These are phyloP conservation scores for Corynorhinus townsendii DNA, from an alignment of 2,113 vertebrate species.

Conservation along the genomic window DNA sequence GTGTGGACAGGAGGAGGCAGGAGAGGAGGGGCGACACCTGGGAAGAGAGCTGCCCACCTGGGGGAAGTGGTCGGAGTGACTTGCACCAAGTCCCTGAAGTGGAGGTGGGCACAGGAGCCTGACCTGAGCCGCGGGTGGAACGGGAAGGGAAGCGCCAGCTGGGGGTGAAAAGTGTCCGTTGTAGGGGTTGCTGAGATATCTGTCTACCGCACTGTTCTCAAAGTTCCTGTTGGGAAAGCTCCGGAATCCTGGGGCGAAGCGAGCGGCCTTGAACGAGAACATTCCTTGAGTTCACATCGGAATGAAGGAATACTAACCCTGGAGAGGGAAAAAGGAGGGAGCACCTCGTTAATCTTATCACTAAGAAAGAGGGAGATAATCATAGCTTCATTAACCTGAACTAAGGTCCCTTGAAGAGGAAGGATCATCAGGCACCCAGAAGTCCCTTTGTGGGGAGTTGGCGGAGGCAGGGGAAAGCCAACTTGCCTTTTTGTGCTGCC, in stretches of 20 bases:
- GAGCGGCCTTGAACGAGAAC: not conserved
- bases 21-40: not conserved
- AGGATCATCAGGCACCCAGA: rapidly evolving
- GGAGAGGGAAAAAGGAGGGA: not conserved
- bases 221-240: not conserved
- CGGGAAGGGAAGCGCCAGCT: not conserved
- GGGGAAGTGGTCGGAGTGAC: rapidly evolving
- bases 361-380: too few relatives aligned
- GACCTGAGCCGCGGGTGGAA: rapidly evolving
- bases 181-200: not conserved
- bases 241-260: not conserved
- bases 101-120: not conserved
- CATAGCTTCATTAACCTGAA: too few relatives aligned
- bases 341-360: not conserved
- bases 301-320: not conserved
- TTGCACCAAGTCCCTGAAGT: rapidly evolving
- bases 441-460: not conserved
- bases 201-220: not conserved
- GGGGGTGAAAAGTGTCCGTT: not conserved
- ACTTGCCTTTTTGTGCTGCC: not conserved
- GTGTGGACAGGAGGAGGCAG: not conserved
- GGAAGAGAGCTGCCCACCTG: not conserved
- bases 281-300: not conserved
- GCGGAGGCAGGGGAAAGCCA: not conserved
- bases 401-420: not conserved